Conservation (phyloP, 2,888 invertebrate genomes). For the Mimachlamys varia region DNA sequence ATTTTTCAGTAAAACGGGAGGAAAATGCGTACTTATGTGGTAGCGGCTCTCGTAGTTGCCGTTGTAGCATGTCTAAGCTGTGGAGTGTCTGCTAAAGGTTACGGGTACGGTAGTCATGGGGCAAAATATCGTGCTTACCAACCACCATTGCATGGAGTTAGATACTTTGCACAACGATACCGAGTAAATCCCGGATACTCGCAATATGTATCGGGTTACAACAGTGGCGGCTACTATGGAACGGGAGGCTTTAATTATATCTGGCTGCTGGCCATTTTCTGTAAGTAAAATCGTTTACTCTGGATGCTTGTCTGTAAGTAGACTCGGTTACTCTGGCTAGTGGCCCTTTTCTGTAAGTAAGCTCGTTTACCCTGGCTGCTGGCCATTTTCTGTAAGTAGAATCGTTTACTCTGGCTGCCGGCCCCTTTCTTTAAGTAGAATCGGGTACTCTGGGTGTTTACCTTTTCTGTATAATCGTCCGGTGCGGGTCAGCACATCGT, state of each 20-base stretch:
- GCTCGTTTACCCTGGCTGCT: too few relatives aligned
- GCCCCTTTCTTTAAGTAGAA: too few relatives aligned
- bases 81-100: neutral
- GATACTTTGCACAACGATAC: too few relatives aligned
- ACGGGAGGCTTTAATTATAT: neutral
- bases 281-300: too few relatives aligned
- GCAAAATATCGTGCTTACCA: neutral
- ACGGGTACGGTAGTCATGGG: neutral
- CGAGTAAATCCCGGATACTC: neutral
- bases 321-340: too few relatives aligned
- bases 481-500: neutral
- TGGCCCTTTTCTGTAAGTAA: too few relatives aligned
- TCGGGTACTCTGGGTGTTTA: too few relatives aligned
- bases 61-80: neutral
- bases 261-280: neutral
- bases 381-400: too few relatives aligned
- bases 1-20: neutral
- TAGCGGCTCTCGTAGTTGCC: neutral
- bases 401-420: too few relatives aligned
- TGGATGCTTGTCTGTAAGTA: too few relatives aligned
- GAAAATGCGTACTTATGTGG: slow-evolving; percentile 12
- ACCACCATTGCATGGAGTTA: neutral
- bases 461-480: neutral
- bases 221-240: neutral
- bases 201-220: neutral